Evolutionary conservation across 2,888 invertebrate genomes (phyloP).

Genomic region (Tenthredo scrophulariae): DNA sequence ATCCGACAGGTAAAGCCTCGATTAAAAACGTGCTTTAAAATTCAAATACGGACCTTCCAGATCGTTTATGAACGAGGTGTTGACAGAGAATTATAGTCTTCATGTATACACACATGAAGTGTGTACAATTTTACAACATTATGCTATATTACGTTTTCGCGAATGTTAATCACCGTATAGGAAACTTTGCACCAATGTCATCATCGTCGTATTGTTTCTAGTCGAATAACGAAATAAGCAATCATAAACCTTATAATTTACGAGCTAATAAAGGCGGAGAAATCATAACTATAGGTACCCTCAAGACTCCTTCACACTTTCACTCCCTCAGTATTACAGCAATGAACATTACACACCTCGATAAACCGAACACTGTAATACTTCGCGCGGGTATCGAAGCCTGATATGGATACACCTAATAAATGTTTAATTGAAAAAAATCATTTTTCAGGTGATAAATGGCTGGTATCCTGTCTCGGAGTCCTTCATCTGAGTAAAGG

Average conservation of each 20-base stretch:
- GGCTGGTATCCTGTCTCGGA: conserved; percentile 94
- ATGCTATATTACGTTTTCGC: no score
- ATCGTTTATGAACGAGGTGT: neutral
- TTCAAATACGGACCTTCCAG: neutral
- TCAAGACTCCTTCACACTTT: conserved; percentile 20
- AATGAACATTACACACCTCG: neutral
- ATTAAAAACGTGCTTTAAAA: conserved; percentile 4
- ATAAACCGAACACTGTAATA: neutral
- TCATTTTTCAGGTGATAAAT: conserved; percentile 87
- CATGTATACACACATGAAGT: neutral
- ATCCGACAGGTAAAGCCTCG: neutral
- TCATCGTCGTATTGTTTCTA: conserved; percentile 6
- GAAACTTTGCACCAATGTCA: neutral
- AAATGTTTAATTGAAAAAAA: conserved; percentile 23
- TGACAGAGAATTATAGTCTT: neutral
- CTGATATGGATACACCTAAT: neutral
- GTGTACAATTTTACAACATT: neutral
- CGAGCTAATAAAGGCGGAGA: conserved; percentile 10
- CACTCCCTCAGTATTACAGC: neutral
- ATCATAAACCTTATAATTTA: conserved; percentile 19
- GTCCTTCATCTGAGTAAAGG: conserved; percentile 92
- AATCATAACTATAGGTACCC: conserved; percentile 15
- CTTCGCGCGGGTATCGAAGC: neutral
- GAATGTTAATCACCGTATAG: neutral
- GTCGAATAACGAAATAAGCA: neutral